Evolutionary conservation across 2,797 vertebrate species (phyloP).

Genomic region (Protonibea diacanthus): DNA sequence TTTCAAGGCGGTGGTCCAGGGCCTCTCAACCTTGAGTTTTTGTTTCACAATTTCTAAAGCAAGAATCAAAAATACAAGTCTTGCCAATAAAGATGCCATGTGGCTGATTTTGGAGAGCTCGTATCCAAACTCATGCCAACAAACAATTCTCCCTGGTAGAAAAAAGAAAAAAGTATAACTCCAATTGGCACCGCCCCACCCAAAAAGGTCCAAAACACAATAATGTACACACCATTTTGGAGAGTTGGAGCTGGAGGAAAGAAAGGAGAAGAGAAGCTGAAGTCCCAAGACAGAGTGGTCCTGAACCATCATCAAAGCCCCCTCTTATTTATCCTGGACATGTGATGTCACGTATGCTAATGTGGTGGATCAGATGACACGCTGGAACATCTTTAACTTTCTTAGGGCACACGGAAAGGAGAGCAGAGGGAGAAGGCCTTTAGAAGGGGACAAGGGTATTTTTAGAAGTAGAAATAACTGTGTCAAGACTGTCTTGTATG

Average conservation of each 20-base stretch:
- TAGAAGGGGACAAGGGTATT: constrained; percentile 87
- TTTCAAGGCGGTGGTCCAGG: constrained; percentile 32
- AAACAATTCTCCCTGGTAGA: constrained; percentile 9
- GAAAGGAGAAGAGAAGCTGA: constrained; percentile 84
- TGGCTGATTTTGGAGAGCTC: constrained; percentile 13
- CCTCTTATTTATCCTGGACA: constrained; percentile 90
- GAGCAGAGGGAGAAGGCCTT: constrained; percentile 77
- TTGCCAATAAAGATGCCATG: constrained; percentile 37
- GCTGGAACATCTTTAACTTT: constrained; percentile 94
- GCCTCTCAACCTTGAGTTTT: neutral
- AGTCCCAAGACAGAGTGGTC: constrained; percentile 91
- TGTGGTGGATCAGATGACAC: constrained; percentile 87
- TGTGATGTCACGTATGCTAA: constrained; percentile 86
- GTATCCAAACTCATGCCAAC: constrained; percentile 58
- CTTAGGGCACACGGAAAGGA: constrained; percentile 96
- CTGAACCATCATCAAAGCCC: constrained; percentile 82
- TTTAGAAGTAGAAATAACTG: constrained; percentile 84
- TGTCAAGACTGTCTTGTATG: constrained; percentile 58
- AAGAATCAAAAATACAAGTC: constrained; percentile 9
- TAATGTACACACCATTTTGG: constrained; percentile 95
- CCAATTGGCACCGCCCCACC: constrained; percentile 42
- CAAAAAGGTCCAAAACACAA: constrained; percentile 71
- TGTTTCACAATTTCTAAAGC: constrained; percentile 3
- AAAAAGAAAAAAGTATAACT: constrained; percentile 53
- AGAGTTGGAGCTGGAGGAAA: constrained; percentile 84